Percentiles rank a stretch among this genome's conserved stretches.
Evolutionary conservation across 2,113 vertebrate genomes (phyloP).

Genomic region (Condylura cristata): DNA sequence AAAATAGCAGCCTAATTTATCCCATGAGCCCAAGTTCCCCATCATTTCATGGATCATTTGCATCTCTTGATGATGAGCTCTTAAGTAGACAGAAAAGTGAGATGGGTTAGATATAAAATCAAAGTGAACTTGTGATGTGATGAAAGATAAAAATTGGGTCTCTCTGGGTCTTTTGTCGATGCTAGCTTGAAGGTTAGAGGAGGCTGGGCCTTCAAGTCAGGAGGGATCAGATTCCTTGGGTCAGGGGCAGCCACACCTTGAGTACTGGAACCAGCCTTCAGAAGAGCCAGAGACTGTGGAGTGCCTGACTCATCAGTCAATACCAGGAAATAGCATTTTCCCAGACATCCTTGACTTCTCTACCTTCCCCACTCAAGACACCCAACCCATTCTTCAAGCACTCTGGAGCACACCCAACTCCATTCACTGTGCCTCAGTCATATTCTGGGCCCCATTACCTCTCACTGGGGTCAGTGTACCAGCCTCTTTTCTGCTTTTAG

Average conservation of each 20-base stretch:
- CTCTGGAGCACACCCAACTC: background rate
- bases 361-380: background rate
- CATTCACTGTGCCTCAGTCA: background rate
- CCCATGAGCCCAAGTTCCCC: background rate
- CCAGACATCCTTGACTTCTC: background rate
- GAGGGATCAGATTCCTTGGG: background rate
- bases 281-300: background rate
- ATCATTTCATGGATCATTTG: background rate
- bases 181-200: background rate
- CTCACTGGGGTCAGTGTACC: background rate
- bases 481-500: background rate
- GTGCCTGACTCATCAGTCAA: background rate
- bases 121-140: conserved; percentile 6
- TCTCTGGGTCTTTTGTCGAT: background rate
- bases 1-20: background rate
- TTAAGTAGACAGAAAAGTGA: conserved; percentile 17
- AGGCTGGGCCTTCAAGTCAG: background rate
- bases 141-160: background rate
- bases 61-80: conserved; percentile 1
- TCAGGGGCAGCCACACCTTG: background rate
- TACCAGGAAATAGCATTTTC: background rate
- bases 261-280: background rate
- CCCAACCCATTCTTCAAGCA: background rate
- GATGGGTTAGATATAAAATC: background rate
- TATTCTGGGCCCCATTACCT: background rate